These are phyloP conservation scores for Pelagia noctiluca DNA, from an alignment of 30 jellyfish, hydroid and myxozoan genomes.

Conservation along the genomic window DNA sequence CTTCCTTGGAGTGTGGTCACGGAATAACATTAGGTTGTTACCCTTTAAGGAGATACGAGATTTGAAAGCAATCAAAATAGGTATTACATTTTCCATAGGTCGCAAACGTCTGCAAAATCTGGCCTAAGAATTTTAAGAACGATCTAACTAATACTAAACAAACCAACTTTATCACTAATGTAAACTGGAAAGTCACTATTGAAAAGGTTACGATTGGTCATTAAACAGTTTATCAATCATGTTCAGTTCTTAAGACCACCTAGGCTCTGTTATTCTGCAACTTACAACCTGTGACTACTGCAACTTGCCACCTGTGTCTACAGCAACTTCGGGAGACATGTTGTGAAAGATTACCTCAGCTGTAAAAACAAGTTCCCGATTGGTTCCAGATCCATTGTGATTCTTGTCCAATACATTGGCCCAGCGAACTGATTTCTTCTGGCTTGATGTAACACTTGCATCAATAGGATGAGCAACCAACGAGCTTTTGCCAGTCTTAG, in stretches of 20 bases:
- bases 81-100: not conserved
- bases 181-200: not conserved
- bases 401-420: constrained; percentile 37
- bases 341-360: constrained; percentile 42
- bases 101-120: not conserved
- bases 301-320: not conserved
- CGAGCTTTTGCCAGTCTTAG: not conserved
- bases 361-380: constrained; percentile 32
- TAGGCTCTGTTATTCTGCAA: not conserved
- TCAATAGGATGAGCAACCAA: not conserved
- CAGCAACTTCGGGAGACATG: not conserved
- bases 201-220: too few relatives aligned
- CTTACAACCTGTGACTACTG: not conserved
- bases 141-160: not conserved
- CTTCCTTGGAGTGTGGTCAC: too few relatives aligned
- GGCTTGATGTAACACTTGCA: constrained; percentile 14
- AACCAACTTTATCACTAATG: not conserved
- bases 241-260: not conserved
- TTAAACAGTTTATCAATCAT: too few relatives aligned
- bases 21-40: too few relatives aligned
- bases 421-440: constrained; percentile 63
- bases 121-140: not conserved
- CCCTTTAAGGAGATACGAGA: too few relatives aligned
- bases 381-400: constrained; percentile 12
- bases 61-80: not conserved